A percentile compares a stretch with the other conserved stretches of the same genome.
Conservation (phyloP, 2,797 vertebrate species). For the Phalanger gymnotis region DNA sequence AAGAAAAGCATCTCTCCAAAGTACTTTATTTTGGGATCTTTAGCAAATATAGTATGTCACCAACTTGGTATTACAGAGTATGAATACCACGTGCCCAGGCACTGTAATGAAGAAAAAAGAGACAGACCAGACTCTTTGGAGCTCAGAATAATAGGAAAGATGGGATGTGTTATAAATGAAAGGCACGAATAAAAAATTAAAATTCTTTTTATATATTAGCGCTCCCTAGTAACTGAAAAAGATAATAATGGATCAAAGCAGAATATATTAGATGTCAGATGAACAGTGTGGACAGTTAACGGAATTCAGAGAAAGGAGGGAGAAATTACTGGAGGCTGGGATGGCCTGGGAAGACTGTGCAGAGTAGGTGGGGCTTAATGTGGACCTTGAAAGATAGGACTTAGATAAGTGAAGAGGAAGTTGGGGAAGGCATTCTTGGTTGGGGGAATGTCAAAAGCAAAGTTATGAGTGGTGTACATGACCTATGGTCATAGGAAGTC, state of each 20-base stretch:
- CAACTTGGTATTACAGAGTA: neutral
- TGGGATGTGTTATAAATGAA: neutral
- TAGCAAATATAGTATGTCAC: neutral
- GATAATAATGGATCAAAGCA: neutral
- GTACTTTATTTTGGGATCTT: neutral
- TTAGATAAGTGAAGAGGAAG: neutral
- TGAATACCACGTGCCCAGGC: neutral
- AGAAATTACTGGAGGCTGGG: neutral
- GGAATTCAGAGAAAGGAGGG: neutral
- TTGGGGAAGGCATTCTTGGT: neutral
- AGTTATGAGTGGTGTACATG: neutral
- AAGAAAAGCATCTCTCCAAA: neutral
- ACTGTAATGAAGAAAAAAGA: neutral
- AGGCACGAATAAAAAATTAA: neutral
- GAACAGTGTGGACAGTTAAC: neutral
- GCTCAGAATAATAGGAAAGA: neutral
- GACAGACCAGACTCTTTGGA: neutral
- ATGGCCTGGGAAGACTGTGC: neutral
- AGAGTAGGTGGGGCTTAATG: neutral
- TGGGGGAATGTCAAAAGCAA: neutral
- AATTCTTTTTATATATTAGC: neutral
- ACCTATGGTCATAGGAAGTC: neutral
- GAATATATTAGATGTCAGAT: neutral
- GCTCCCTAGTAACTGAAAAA: neutral
- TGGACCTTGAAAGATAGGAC: neutral